Evolutionary conservation across 2,888 invertebrate genomes (phyloP), one percentile per base, ranked within the genome.

Genomic region (Desoria tigrina): DNA sequence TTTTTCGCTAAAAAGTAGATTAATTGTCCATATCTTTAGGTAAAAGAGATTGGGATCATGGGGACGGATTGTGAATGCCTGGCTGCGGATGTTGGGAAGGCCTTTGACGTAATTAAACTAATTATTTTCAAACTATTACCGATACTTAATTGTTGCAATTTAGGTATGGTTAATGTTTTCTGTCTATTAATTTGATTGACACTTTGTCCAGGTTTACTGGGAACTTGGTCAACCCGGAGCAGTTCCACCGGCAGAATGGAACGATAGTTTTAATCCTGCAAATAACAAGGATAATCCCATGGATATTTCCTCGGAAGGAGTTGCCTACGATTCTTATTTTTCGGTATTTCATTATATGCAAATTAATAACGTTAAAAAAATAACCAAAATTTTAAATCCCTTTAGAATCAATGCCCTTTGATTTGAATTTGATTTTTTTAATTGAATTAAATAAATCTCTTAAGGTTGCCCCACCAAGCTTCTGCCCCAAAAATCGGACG

Each of bases 161-260:
- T 7, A 32, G 11, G 32, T 32, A 32, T 32, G 32, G 11, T 7
- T 7, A 49, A 49, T 18, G 16, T 26, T 26, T 42, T 37, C 53
- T 45, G 58, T 26, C 23, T 23, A 9, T 39, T 42, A 24, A 9
- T n/a, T n/a, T n/a, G n/a, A n/a, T n/a, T n/a, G 32, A 32, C 32
- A 32, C 32, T 57, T 42, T 23, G 2, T 57, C n/a, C n/a, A 32
- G 32, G 32, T 32, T 32, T 32, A 32, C 32, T 32, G 32, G 32
- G 32, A 32, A 1, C 96, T 96, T 78, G 97, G 96, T 96, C 83
- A 84, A 65, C 80, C 94, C 60, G 93, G 90, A 1, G 82, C 83
- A 18, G 83, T 88, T 0, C 85, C 95, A 42, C 95, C 96, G 0
- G 82, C 85, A n/a, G 79, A 81, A 11, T 55, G 55, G 55, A n/a